These are phyloP conservation scores for Apamea monoglypha DNA, from an alignment of 2,888 invertebrate genomes.

Conservation along the genomic window DNA sequence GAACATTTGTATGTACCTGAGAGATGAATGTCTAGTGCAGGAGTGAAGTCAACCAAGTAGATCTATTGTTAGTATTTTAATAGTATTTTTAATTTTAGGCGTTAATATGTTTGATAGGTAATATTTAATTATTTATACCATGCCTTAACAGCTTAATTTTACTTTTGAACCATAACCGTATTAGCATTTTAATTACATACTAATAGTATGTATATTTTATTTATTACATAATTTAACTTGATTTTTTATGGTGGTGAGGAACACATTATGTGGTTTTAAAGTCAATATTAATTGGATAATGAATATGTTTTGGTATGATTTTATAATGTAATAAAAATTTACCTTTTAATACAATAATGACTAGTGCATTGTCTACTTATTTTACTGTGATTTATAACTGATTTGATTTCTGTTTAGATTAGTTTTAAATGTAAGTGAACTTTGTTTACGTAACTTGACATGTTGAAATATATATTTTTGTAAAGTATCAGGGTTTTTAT, in stretches of 20 bases:
- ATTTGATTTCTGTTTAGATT: conserved; percentile 75
- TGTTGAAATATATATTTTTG: conserved; percentile 69
- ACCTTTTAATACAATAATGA: conserved; percentile 52
- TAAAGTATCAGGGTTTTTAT: conserved; percentile 33
- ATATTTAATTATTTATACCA: conserved; percentile 64
- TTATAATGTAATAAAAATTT: conserved; percentile 35
- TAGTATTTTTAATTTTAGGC: conserved; percentile 60
- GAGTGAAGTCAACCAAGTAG: conserved; percentile 55
- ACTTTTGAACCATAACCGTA: conserved; percentile 44
- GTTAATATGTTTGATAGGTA: conserved; percentile 65
- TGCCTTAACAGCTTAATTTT: conserved; percentile 43
- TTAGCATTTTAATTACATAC: conserved; percentile 51
- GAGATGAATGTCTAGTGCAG: conserved; percentile 40
- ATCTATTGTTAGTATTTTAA: conserved; percentile 51
- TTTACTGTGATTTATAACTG: conserved; percentile 85
- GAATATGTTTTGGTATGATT: conserved; percentile 49
- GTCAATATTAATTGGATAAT: conserved; percentile 47
- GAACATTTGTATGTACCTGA: conserved; percentile 65
- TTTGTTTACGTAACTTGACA: conserved; percentile 71
- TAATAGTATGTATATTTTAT: conserved; percentile 61
- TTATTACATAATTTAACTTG: conserved; percentile 62
- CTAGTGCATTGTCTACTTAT: conserved; percentile 64
- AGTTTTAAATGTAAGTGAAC: conserved; percentile 75
- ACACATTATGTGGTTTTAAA: conserved; percentile 37
- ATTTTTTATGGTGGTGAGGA: conserved; percentile 42